These are phyloP conservation scores for Drosophila falleni DNA, from an alignment of 2,888 invertebrate species.

Conservation along the genomic window DNA sequence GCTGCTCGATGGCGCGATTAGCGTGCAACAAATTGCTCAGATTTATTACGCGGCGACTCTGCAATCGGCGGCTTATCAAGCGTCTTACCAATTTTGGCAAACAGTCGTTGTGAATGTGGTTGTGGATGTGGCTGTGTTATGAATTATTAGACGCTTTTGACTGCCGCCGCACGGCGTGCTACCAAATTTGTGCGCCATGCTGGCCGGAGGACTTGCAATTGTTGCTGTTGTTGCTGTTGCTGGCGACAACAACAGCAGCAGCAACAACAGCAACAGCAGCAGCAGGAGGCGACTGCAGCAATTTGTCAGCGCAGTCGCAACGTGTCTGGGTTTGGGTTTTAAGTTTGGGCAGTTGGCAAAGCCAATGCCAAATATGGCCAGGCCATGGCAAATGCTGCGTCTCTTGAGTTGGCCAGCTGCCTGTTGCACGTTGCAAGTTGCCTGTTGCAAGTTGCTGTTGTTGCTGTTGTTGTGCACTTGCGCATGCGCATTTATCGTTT, in stretches of 20 bases:
- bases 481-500: constrained; percentile 81
- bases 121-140: constrained; percentile 66
- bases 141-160: constrained; percentile 81
- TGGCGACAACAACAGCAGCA: constrained; percentile 50
- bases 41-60: constrained; percentile 72
- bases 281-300: constrained; percentile 59
- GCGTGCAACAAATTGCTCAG: constrained; percentile 80
- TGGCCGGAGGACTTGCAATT: constrained; percentile 69
- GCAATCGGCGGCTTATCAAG: constrained; percentile 61
- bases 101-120: constrained; percentile 24
- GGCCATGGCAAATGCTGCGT: constrained; percentile 61
- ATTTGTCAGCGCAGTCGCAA: constrained; percentile 69
- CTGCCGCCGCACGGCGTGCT: constrained; percentile 77
- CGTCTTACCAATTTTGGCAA: constrained; percentile 65
- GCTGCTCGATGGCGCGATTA: constrained; percentile 67
- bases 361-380: constrained; percentile 79
- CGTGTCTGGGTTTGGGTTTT: constrained; percentile 70
- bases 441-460: constrained; percentile 13
- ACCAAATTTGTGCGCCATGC: constrained; percentile 79
- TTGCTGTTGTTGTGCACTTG: constrained; percentile 66
- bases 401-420: constrained; percentile 36
- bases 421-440: constrained; percentile 20
- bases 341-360: constrained; percentile 71
- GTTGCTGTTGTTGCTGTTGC: constrained; percentile 48
- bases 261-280: constrained; percentile 30